These are phyloP conservation scores for Drosophila stalkeri DNA, from an alignment of 2,888 invertebrate genomes.

Conservation along the genomic window DNA sequence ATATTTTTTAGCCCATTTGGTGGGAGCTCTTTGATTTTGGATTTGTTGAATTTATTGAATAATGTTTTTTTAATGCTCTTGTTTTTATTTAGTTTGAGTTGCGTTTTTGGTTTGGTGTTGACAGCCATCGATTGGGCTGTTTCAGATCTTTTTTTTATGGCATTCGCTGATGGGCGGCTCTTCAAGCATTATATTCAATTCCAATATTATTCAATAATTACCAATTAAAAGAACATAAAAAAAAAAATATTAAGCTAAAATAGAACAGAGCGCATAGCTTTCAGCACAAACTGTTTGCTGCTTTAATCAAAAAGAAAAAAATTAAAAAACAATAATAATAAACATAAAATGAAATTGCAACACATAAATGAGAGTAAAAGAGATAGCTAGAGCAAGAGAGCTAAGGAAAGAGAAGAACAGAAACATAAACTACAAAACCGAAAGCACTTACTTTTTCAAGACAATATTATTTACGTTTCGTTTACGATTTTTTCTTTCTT, in stretches of 20 bases:
- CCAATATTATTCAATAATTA: constrained; percentile 58
- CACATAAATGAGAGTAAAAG: constrained; percentile 46
- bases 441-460: constrained; percentile 68
- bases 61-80: constrained; percentile 38
- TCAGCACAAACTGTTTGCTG: constrained; percentile 61
- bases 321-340: constrained; percentile 35
- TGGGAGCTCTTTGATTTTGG: constrained; percentile 23
- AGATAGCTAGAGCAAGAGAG: constrained; percentile 24
- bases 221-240: constrained; percentile 66
- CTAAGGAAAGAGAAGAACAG: constrained; percentile 41
- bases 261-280: constrained; percentile 71
- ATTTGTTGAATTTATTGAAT: constrained; percentile 49
- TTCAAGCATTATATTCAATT: constrained; percentile 54
- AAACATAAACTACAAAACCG: constrained; percentile 70
- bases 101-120: constrained; percentile 59
- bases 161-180: constrained; percentile 45
- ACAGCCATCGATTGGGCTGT: constrained; percentile 61
- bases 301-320: constrained; percentile 10
- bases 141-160: constrained; percentile 56
- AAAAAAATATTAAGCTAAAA: constrained; percentile 60
- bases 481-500: constrained; percentile 16
- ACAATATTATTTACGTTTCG: constrained; percentile 49
- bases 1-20: constrained; percentile 31
- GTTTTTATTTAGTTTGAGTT: constrained; percentile 39
- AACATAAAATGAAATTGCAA: constrained; percentile 61